Base-by-base conservation (phyloP, 2,113 vertebrate genomes). In the Ciconia maguari region DNA sequence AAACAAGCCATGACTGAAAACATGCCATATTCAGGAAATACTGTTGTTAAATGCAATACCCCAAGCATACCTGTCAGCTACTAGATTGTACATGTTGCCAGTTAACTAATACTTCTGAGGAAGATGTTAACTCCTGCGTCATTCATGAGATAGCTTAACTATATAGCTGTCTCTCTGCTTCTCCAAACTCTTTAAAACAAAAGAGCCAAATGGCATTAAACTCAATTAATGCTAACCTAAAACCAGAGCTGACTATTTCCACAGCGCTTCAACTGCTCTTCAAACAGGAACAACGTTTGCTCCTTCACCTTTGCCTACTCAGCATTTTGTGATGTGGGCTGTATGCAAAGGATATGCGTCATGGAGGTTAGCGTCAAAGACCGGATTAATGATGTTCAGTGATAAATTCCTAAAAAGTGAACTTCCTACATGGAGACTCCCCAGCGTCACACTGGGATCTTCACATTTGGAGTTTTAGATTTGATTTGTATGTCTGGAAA, bases 261-360 rank as follows among this genome's bases (percentile, higher is more conserved):
- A 51, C 11, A 66, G 51, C 1, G 0, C 21, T 46, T 69, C 72
- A 57, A 32, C 27, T 51, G 32, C 16, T 65, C 21, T 42, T 52
- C 77, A 54, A 10, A 7, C 9, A 84, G 52, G 36, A 91, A 2
- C 16, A 46, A 61, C 0, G 0, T 5, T 7, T 7, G 0, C 10
- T 49, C 42, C 70, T 25, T 42, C 65, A 26, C 2, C 48, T 38
- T 18, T 55, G 74, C 61, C 51, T 44, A 21, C 38, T 48, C 70
- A 65, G 82, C 58, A 46, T 64, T 22, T 13, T 6, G 68, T 2
- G 19, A 57, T 19, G 60, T 19, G 48, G 68, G 62, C 76, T 80
- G 58, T 2, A 21, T 0, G 19, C 51, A n/a, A n/a, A 69, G 64
- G 71, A 83, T 6, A 13, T 0, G 2, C 42, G 3, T 52, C 27